phyloP scores from a whole-genome alignment of 2,797 vertebrate species.

The Hapalemur alaotrensis region DNA sequence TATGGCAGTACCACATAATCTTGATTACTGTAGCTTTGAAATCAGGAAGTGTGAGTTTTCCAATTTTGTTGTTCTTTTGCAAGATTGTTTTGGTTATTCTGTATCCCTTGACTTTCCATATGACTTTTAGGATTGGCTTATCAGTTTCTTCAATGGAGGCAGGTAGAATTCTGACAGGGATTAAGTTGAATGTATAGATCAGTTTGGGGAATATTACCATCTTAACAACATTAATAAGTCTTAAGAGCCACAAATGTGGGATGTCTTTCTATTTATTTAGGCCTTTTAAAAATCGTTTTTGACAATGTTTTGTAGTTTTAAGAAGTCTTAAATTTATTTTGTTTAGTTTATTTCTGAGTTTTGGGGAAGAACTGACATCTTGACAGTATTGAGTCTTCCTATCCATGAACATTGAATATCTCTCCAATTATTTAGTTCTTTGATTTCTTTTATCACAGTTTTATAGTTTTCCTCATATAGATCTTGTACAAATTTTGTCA shows the following conservation, averaged over 20 bases:
- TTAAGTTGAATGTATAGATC: not conserved
- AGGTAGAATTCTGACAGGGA: not conserved
- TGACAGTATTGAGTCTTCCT: not conserved
- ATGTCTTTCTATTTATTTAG: not conserved
- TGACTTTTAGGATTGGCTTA: not conserved
- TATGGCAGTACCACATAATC: not conserved
- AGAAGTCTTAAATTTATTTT: not conserved
- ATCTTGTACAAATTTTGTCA: too few relatives aligned
- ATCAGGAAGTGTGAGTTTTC: not conserved
- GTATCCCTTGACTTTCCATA: not conserved
- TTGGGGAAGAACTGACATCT: not conserved
- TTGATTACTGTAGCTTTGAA: not conserved
- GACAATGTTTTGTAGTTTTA: not conserved
- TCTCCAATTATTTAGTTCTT: too few relatives aligned
- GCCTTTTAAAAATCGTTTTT: not conserved
- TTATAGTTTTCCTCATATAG: too few relatives aligned
- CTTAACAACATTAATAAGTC: not conserved
- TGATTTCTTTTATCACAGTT: too few relatives aligned
- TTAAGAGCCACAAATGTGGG: not conserved
- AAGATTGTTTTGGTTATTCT: not conserved
- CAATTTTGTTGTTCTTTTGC: not conserved
- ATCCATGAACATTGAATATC: too few relatives aligned
- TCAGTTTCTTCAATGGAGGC: not conserved
- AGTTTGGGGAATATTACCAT: too few relatives aligned
- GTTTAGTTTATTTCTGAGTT: not conserved